Conservation (phyloP, 2,888 invertebrate species). For the Chrysolina americana region DNA sequence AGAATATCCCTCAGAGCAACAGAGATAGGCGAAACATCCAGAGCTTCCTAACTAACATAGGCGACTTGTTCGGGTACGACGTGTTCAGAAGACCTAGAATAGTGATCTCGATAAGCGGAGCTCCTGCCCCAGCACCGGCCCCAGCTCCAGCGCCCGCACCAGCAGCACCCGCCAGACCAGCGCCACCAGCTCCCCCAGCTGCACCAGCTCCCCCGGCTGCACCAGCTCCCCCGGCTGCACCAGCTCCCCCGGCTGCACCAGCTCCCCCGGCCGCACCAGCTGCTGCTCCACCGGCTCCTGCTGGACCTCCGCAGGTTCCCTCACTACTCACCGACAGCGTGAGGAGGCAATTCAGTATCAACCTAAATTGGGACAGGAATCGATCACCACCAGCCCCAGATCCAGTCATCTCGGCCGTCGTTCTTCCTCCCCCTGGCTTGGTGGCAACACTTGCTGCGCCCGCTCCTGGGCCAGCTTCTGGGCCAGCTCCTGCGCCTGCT, state of each 20-base stretch:
- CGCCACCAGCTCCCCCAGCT: slow-evolving; percentile 46
- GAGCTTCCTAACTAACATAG: slow-evolving; percentile 64
- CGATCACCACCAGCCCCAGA: slow-evolving; percentile 52
- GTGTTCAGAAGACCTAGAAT: slow-evolving; percentile 61
- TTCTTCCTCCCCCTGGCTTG: slow-evolving; percentile 45
- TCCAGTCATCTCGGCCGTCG: slow-evolving; percentile 42
- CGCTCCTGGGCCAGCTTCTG: slow-evolving; percentile 46
- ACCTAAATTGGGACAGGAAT: slow-evolving; percentile 66
- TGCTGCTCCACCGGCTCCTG: slow-evolving; percentile 53
- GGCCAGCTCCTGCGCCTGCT: slow-evolving; percentile 45
- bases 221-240: slow-evolving; percentile 47
- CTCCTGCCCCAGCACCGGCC: slow-evolving; percentile 47
- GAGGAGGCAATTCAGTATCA: slow-evolving; percentile 65
- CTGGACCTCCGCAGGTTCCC: slow-evolving; percentile 47
- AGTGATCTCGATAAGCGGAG: slow-evolving; percentile 39
- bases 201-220: slow-evolving; percentile 38
- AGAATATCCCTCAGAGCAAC: slow-evolving; percentile 44
- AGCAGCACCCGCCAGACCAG: slow-evolving; percentile 50
- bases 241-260: slow-evolving; percentile 48
- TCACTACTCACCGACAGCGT: slow-evolving; percentile 64
- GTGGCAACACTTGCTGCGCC: slow-evolving; percentile 44
- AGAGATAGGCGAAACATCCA: slow-evolving; percentile 66
- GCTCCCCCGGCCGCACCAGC: slow-evolving; percentile 49
- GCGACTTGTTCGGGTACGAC: slow-evolving; percentile 68
- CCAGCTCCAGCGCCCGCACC: slow-evolving; percentile 50